Base-by-base conservation (phyloP, 1,140 invertebrate genomes). In the Magallana gigas region DNA sequence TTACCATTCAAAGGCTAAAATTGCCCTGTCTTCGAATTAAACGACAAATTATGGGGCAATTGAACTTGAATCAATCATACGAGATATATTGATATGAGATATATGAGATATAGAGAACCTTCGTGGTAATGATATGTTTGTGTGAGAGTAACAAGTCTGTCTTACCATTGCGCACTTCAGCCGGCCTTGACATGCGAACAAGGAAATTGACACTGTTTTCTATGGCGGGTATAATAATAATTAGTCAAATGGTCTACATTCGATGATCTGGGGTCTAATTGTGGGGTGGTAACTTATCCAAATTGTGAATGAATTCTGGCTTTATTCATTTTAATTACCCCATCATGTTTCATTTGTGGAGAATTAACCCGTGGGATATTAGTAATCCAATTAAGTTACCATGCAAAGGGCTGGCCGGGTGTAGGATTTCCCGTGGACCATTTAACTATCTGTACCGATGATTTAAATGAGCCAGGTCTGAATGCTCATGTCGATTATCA, bases 361-460 rank as follows among this genome's bases (percentile, higher is more conserved):
- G 14, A 76, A 76, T 76, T 76, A 36, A 76, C 68, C 23, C 68
- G 36, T 12, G 11, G 68, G 11, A 76, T 76, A 76, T 29, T 76
- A 76, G 18, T 76, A 76, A 76, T 29, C 68, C 36, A 76, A 76
- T 76, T 76, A 76, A 9, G 12, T 29, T 7, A 76, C 23, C 18
- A 11, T 8, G 68, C 36, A 29, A 76, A 48, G 68, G 36, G 23
- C 23, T 11, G 23, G 29, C 8, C 8, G 18, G 18, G 36, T 76
- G 36, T 76, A 18, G 68, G 6, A 29, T 76, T 76, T 76, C 68
- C 3, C 7, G 23, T 18, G 9, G 68, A 23, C 23, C 23, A 29
- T 76, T 76, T 29, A 76, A 76, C 68, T 76, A 76, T 76, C 68
- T 76, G 68, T 76, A 76, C 23, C 68, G 68, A 29, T 76, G 23